phyloP scores from a whole-genome alignment of 2,113 vertebrate genomes.

The Paradisaea rubra region DNA sequence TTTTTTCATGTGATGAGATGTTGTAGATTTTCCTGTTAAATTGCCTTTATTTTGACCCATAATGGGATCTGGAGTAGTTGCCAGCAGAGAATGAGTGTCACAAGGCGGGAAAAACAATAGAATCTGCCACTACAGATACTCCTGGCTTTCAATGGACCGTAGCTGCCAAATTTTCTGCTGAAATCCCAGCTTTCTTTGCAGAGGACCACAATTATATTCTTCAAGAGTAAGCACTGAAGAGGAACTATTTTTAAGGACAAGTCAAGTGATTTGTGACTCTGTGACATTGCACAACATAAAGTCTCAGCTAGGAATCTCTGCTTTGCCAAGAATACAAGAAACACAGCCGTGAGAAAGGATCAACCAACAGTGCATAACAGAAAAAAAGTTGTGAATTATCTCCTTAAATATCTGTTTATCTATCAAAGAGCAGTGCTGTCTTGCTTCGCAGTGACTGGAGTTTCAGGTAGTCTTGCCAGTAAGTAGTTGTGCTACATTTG shows the following conservation, averaged over 20 bases:
- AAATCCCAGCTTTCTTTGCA: neutral
- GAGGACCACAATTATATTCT: neutral
- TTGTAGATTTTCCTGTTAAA: neutral
- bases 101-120: accelerated
- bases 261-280: neutral
- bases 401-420: neutral
- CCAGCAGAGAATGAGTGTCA: neutral
- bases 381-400: neutral
- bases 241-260: neutral
- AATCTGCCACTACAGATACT: neutral
- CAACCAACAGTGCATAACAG: neutral
- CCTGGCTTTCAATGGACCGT: neutral
- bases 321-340: neutral
- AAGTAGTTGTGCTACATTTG: neutral
- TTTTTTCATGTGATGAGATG: accelerated
- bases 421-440: neutral
- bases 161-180: neutral
- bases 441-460: neutral
- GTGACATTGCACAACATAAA: neutral
- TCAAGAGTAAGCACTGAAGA: neutral
- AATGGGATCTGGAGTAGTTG: neutral
- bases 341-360: neutral
- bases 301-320: neutral
- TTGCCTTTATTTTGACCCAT: neutral
- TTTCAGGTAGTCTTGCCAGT: neutral